Evolutionary conservation across 92 coral and sea anemone species (phyloP), one percentile per base, ranked within the genome.

Genomic region (Parazoanthus swiftii): DNA sequence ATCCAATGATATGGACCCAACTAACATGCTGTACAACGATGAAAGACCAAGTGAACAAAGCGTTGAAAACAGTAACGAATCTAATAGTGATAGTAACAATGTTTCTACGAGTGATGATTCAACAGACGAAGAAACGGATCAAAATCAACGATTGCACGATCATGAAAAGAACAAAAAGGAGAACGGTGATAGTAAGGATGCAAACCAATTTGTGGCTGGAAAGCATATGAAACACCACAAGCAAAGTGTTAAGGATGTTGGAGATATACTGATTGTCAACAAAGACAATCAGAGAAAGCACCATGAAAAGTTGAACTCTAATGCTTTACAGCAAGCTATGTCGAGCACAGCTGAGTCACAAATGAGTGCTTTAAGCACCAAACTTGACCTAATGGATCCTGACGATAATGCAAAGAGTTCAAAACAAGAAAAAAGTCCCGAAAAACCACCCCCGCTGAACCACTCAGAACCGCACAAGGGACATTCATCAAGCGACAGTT

Each of bases 381-480:
- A 71, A 18, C 38, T 84, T 35, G 87, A 84, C 26, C 43, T 84
- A 29, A 84, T 84, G 87, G 87, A 84, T 35, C 87, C 87, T 7
- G 87, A 72, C 2, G 87, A 84, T 35, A 46, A 10, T 18, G 6
- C 87, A 0, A 71, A 48, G 29, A 84, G 46, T 42, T 3, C 54
- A 15, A 70, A 84, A 50, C 42, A 44, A 18, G 79, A 26, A 15
- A 84, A 25, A 44, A 72, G 44, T 2, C 8, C 46, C 43, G 43
- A 1, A 50, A 71, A 71, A 84, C 26, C 43, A 39, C 8, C 33
- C 38, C 46, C 44, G 1, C 16, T 20, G 66, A 72, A 84, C 23
- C 43, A 43, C 1, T 70, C 65, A 25, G 70, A 84, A 84, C 16
- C 35, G n/a, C 58, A 65, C 3, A 51, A 36, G 14, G 10, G 20